These are phyloP conservation scores for Mythimna impura DNA, from an alignment of 2,888 invertebrate species.

Conservation along the genomic window DNA sequence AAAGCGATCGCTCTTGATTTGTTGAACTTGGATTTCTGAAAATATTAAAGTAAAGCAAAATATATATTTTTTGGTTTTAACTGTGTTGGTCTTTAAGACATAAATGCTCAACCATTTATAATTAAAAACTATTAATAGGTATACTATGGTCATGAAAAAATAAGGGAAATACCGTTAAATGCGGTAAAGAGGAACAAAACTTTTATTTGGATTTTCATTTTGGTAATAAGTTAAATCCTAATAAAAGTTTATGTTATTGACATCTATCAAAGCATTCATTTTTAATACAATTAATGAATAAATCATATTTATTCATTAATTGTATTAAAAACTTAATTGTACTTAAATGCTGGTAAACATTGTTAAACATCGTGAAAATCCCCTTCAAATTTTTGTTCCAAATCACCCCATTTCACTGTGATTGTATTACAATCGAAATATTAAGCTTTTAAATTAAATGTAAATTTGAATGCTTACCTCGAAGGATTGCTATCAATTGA, in stretches of 20 bases:
- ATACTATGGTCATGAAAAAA: background rate
- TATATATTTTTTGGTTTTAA: background rate
- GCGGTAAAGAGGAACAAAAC: too few relatives aligned
- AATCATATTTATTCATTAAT: too few relatives aligned
- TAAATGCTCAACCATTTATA: background rate
- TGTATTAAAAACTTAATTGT: too few relatives aligned
- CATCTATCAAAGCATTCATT: too few relatives aligned
- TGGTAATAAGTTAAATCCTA: too few relatives aligned
- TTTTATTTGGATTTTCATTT: too few relatives aligned
- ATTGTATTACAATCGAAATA: background rate
- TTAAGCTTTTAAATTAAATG: background rate
- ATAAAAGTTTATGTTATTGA: too few relatives aligned
- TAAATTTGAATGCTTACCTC: slow-evolving; percentile 65
- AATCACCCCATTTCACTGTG: background rate
- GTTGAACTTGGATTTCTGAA: slow-evolving; percentile 75
- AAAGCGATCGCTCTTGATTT: slow-evolving; percentile 75
- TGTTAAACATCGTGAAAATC: too few relatives aligned
- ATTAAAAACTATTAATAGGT: background rate
- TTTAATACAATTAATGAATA: too few relatives aligned
- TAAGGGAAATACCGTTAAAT: too few relatives aligned
- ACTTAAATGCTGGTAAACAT: too few relatives aligned
- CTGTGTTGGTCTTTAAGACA: background rate
- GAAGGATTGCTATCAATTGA: slow-evolving; percentile 78
- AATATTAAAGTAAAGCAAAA: slow-evolving; percentile 11
- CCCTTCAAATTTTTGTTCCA: too few relatives aligned